These are phyloP conservation scores for Eupsilia transversa DNA, from an alignment of 2,888 invertebrate genomes.

Conservation along the genomic window DNA sequence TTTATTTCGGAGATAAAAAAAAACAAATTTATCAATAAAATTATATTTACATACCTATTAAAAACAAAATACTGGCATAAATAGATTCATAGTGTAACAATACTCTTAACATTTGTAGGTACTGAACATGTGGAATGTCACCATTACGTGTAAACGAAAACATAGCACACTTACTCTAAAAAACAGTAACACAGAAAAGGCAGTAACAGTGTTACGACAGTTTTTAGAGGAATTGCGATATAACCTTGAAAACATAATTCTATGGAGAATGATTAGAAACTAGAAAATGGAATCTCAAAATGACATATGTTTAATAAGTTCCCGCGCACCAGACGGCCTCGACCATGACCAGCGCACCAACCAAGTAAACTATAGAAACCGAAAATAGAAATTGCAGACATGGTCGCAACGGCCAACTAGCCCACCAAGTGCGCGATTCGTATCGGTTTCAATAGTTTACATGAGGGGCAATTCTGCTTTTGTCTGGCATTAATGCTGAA, in stretches of 20 bases:
- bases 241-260: neutral
- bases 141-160: constrained; percentile 22
- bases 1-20: neutral
- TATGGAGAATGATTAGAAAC: constrained; percentile 1
- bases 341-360: too few species aligned
- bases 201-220: neutral
- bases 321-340: too few species aligned
- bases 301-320: neutral
- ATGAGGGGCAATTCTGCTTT: too few species aligned
- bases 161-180: neutral
- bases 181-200: neutral
- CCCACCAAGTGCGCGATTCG: too few species aligned
- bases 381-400: too few species aligned
- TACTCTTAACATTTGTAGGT: constrained; percentile 31
- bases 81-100: constrained; percentile 25
- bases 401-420: too few species aligned
- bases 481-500: too few species aligned
- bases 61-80: constrained; percentile 58
- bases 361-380: too few species aligned
- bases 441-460: too few species aligned
- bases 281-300: neutral
- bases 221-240: neutral
- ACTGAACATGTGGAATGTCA: constrained; percentile 43
- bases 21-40: constrained; percentile 16
- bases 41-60: constrained; percentile 51